Base-by-base conservation (phyloP, 2,888 invertebrate species). In the Synanthedon tipuliformis region DNA sequence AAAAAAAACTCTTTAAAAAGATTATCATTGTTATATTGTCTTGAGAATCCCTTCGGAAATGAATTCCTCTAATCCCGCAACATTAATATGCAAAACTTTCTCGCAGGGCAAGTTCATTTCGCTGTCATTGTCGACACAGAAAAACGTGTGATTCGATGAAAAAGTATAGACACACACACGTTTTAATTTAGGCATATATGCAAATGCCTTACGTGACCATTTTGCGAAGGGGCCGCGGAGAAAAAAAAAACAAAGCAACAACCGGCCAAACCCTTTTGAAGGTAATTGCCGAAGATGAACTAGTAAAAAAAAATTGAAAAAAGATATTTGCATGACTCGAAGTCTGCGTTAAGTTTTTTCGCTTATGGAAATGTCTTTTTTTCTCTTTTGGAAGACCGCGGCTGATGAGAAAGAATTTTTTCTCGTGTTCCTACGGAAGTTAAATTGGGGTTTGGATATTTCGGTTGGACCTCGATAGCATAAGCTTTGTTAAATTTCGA, bases 151-250 rank as follows among this genome's bases (percentile, higher is more conserved):
- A 86, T 77, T 70, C 59, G 54, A 57, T 56, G 69, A 84, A 86
- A 84, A 84, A 84, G 80, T 63, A n/a, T n/a, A 58, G 59, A 61
- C 68, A 68, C 75, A 71, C 83, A 81, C 75, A 72, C 65, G 62
- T 68, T 74, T 75, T 83, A 81, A 84, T 82, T 83, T 81, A 81
- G 76, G 73, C 82, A 66, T 75, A 79, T 82, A 86, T 85, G 86
- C 77, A 80, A 86, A 86, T 86, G 61, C 55, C 66, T 66, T 75
- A 85, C 86, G 86, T 86, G 86, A 86, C 85, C 85, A 86, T 85
- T 81, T 85, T 80, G 76, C 80, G 64, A 79, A 82, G 76, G 81
- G 78, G 76, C 69, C 66, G 60, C 53, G 58, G 34, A 34, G 34
- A 62, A 67, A 77, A 82, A 68, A 84, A 82, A 85, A 82, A 83